Base-by-base conservation (phyloP, 2,888 invertebrate genomes). In the Eupithecia abbreviata region DNA sequence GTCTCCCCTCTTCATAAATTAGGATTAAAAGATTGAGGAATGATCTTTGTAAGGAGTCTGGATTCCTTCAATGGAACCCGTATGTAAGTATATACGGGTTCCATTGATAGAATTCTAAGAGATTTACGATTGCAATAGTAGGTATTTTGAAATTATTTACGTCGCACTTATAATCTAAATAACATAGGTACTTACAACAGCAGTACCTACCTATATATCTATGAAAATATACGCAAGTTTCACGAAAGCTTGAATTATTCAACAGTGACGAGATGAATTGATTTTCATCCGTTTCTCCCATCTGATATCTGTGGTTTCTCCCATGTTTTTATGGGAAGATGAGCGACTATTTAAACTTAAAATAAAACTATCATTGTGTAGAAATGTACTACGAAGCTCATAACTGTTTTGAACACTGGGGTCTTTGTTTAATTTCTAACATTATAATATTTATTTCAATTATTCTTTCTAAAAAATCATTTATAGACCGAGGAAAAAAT, bases 401-500 rank as follows among this genome's bases (percentile, higher is more conserved):
- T 30, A 30, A 30, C 30, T 30, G 30, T 30, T 30, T 30, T 30
- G 30, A 30, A 30, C 30, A 30, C 30, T 30, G 30, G 30, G n/a
- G n/a, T n/a, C n/a, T 94, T 83, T 83, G 92, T 84, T 70, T 90
- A 77, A 91, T 96, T 85, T 86, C 93, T 45, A 88, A 93, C 85
- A 84, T 96, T 81, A 85, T 96, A 84, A 95, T 96, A 93, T 80
- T 93, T 70, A 62, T 96, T 80, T 93, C 95, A 65, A 91, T 93
- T 79, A 87, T 95, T 62, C 73, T 96, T 79, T 95, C 95, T 80
- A 96, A 96, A 96, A 96, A 96, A 96, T 91, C 93, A 69, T 88
- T 91, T 79, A 86, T 86, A 82, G 95, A 96, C 6, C 96, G 96
- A 86, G 96, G 96, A 96, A 96, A 96, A 96, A 92, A 85, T 0